phyloP scores from a whole-genome alignment of 2,113 vertebrate species.

The Perognathus longimembris region DNA sequence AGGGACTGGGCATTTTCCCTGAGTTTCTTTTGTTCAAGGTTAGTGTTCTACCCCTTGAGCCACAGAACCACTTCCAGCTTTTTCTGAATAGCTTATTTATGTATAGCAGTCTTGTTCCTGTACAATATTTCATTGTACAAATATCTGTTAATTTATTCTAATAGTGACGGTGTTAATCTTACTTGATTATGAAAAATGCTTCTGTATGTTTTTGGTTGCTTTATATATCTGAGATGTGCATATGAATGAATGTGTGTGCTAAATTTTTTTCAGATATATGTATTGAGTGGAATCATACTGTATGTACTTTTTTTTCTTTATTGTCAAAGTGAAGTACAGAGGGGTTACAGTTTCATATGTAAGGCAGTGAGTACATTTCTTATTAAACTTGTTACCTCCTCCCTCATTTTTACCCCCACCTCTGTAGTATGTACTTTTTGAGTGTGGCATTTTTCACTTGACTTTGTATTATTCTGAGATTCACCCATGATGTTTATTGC shows the following conservation, averaged over 20 bases:
- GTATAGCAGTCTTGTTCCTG: constrained; percentile 1
- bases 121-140: constrained; percentile 13
- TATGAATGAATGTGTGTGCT: neutral
- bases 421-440: constrained; percentile 5
- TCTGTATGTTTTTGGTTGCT: neutral
- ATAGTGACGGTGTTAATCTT: constrained; percentile 22
- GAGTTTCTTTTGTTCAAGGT: too few relatives aligned
- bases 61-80: too few relatives aligned
- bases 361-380: too few relatives aligned
- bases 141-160: constrained; percentile 33
- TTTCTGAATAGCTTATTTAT: neutral
- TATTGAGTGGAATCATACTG: neutral
- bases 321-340: too few relatives aligned
- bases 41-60: too few relatives aligned
- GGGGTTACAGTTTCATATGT: too few relatives aligned
- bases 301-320: constrained; percentile 26
- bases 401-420: too few relatives aligned
- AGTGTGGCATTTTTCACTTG: constrained; percentile 42
- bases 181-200: constrained; percentile 51
- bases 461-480: neutral
- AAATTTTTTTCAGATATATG: constrained; percentile 24
- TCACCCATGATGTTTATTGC: neutral
- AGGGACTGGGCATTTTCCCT: neutral
- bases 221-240: neutral
- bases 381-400: too few relatives aligned